Evolutionary conservation across 2,888 invertebrate species (phyloP), one percentile per base, ranked within the genome.

Genomic region (Tenthredo notha): DNA sequence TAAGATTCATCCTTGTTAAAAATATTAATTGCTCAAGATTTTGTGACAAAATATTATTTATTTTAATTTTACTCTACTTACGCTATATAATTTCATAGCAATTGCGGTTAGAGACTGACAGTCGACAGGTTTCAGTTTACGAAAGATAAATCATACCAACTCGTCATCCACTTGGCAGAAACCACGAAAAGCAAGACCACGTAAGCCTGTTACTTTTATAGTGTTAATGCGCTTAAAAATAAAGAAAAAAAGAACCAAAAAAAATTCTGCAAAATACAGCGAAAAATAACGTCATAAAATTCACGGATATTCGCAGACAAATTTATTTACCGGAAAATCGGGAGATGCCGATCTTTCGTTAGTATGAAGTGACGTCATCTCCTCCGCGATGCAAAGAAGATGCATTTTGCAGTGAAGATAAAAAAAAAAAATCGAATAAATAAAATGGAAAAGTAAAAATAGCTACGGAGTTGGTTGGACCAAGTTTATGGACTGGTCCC

Each of bases 401-500:
- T 80, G 58, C 80, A 61, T 80, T 80, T 61, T 21, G 37, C 40
- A n/a, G 58, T 25, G 37, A 40, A 58, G n/a, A 21, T 6, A 40
- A 80, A 15, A 61, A 61, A 21, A 50, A 29, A 33, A 33, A 33
- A 33, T 0, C 29, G 21, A 12, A 74, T 40, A 43, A 40, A 43
- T 43, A 43, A 43, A 33, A 67, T 67, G n/a, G n/a, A 80, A 58
- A 58, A 29, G 54, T 33, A 58, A 40, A 80, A 80, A 61, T 61
- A 40, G 40, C 21, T 54, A 40, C 58, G 37, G 61, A 77, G 50
- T 50, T 54, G 21, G 61, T 40, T 21, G 50, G 21, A 80, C 80
- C 40, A 21, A 80, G 80, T 61, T 80, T 80, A 80, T 61, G 61
- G 61, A 37, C 80, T 61, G 80, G 37, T 80, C 33, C 54, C 72